phyloP scores from a whole-genome alignment of 1,140 invertebrate species.

The Carcinoscorpius rotundicauda region DNA sequence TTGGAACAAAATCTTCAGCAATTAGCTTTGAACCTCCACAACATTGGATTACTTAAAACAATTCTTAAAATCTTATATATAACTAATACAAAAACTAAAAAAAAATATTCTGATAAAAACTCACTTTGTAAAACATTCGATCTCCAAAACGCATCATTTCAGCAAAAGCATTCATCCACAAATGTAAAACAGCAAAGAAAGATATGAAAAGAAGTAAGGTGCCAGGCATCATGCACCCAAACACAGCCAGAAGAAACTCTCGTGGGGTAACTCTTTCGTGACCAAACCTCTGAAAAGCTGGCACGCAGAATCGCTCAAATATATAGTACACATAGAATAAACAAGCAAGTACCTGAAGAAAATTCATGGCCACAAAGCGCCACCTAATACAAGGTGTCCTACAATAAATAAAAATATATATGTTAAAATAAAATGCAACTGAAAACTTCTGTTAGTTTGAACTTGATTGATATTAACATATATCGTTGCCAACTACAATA shows the following conservation, averaged over 20 bases:
- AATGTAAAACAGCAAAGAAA: constrained; percentile 76
- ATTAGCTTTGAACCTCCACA: neutral
- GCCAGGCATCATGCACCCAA: constrained; percentile 59
- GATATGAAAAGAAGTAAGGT: constrained; percentile 56
- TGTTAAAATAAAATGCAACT: too few relatives aligned
- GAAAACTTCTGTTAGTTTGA: too few relatives aligned
- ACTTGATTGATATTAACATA: too few relatives aligned
- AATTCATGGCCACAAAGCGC: constrained; percentile 54
- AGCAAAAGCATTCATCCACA: constrained; percentile 77
- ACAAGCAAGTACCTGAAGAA: constrained; percentile 60
- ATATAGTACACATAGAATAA: constrained; percentile 68
- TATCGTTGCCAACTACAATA: too few relatives aligned
- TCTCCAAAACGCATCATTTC: constrained; percentile 79
- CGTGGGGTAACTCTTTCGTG: constrained; percentile 45
- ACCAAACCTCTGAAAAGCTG: constrained; percentile 57
- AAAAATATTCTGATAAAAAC: neutral
- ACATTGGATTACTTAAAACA: too few relatives aligned
- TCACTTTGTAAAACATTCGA: constrained; percentile 68
- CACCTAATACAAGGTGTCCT: constrained; percentile 60
- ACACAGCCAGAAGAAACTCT: constrained; percentile 48
- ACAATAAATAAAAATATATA: constrained; percentile 16
- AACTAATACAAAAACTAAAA: too few relatives aligned
- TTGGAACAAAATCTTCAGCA: neutral
- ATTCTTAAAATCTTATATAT: too few relatives aligned
- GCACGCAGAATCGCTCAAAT: constrained; percentile 57